These are phyloP conservation scores for Drosophila persimilis DNA, from an alignment of 1,140 invertebrate species.

Conservation along the genomic window DNA sequence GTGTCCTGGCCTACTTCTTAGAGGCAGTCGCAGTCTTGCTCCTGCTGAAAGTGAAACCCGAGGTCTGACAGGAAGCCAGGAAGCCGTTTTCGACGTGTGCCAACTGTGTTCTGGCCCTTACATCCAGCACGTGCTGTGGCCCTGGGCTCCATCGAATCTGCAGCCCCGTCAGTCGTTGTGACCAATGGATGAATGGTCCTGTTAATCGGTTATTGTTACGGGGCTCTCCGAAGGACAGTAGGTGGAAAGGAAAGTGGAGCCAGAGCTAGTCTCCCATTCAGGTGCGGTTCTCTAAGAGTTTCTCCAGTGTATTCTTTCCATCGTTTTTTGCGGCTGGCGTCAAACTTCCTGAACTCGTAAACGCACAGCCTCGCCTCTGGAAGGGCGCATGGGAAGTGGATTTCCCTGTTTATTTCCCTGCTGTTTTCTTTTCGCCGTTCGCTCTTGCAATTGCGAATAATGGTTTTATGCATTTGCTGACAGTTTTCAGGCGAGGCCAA, in stretches of 20 bases:
- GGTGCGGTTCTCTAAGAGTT: too few relatives aligned
- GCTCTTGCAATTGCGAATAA: constrained; percentile 51
- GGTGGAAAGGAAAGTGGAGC: too few relatives aligned
- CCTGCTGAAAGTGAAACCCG: constrained; percentile 68
- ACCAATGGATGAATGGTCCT: too few relatives aligned
- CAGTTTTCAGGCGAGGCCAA: constrained; percentile 34
- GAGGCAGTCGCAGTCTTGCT: not conserved
- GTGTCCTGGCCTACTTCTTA: constrained; percentile 44
- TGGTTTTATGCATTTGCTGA: constrained; percentile 56
- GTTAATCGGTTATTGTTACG: too few relatives aligned
- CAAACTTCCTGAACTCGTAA: constrained; percentile 51
- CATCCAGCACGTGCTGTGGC: constrained; percentile 36
- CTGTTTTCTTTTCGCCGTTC: not conserved
- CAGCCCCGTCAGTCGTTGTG: too few relatives aligned
- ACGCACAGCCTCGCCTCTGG: constrained; percentile 2
- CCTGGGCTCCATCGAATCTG: not conserved
- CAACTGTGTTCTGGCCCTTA: constrained; percentile 23
- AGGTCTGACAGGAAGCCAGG: constrained; percentile 54
- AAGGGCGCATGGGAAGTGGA: not conserved
- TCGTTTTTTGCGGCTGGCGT: constrained; percentile 1
- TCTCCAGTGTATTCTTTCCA: too few relatives aligned
- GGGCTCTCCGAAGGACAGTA: too few relatives aligned
- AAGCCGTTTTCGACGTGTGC: constrained; percentile 44
- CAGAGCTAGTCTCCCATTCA: too few relatives aligned
- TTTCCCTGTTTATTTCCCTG: not conserved